Base-by-base conservation (phyloP, 2,797 vertebrate species). In the Loris lydekkerianus region DNA sequence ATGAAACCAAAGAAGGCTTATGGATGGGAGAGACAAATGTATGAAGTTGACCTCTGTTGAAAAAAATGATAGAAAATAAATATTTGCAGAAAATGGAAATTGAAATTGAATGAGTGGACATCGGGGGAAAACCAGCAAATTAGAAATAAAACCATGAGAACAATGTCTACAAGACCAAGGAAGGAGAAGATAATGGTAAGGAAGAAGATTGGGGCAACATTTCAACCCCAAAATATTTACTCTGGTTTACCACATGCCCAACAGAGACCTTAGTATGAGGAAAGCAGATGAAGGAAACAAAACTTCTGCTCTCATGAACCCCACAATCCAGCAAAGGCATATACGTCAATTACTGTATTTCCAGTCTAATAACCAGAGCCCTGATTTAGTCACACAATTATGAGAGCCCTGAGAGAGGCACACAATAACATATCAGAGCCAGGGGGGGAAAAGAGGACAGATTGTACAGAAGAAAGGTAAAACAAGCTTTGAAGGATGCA, bases 121-220 rank as follows among this genome's bases (percentile, higher is more conserved):
- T 85, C n/a, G 95, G 34, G 37, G n/a, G 93, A 76, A 21, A 87
- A 21, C 7, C 6, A 65, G 73, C 18, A 86, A 89, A 40, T 63
- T 72, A 25, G 60, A 96, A 95, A 76, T 65, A 89, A 91, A 93
- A 53, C 70, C 31, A 27, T 15, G n/a, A 93, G 15, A 89, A 69
- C 49, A 2, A 73, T 23, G 21, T 60, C 46, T 17, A 78, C 14
- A 10, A 76, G 15, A 11, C 37, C 31, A 78, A 40, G 31, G 46
- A 70, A 86, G 63, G 13, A 49, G 27, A 61, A 34, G 10, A 80
- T 46, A 29, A 75, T 40, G 21, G 20, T 65, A 49, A 82, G 27
- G 75, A 83, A 65, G 31, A 56, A 84, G 43, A 86, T 76, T 37
- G 10, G 10, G 67, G 46, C 60, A 86, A 93, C 25, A 58, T 46